A percentile compares a stretch with the other conserved stretches of the same genome.
These are phyloP conservation scores for Polietes domitor DNA, from an alignment of 2,888 invertebrate genomes.

Conservation along the genomic window DNA sequence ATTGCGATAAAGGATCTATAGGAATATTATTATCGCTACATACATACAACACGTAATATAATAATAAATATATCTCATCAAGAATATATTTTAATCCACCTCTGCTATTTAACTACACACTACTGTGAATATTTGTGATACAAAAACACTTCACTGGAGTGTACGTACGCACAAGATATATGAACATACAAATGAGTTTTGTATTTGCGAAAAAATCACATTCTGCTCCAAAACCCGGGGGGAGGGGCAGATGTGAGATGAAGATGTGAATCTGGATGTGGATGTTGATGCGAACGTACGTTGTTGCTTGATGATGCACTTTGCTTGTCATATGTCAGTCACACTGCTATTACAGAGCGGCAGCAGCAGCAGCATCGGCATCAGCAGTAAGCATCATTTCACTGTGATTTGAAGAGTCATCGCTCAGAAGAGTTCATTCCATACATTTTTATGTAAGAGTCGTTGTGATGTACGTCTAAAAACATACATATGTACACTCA, in stretches of 20 bases:
- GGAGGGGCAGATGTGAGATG: not conserved
- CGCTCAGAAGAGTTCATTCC: constrained; percentile 6
- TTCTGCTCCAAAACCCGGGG: not conserved
- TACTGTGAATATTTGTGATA: not conserved
- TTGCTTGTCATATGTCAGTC: constrained; percentile 69
- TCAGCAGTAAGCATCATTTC: constrained; percentile 60
- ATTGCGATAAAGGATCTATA: no score
- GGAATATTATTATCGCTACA: no score
- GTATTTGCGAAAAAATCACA: constrained; percentile 3
- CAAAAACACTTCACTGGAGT: constrained; percentile 12
- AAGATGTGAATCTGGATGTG: not conserved
- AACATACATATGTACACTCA: not conserved
- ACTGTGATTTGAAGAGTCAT: constrained; percentile 60
- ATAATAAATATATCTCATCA: no score
- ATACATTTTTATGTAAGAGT: constrained; percentile 21
- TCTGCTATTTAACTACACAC: not conserved
- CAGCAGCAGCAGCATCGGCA: no score
- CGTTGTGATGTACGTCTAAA: constrained; percentile 8
- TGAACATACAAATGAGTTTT: not conserved
- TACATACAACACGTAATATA: no score
- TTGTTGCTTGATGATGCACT: constrained; percentile 54
- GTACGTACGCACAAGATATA: not conserved
- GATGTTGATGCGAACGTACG: not conserved
- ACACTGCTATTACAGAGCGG: constrained; percentile 39
- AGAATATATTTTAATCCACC: no score